Base-by-base conservation (phyloP, 2,888 invertebrate species). In the Drosophila ustulata region DNA sequence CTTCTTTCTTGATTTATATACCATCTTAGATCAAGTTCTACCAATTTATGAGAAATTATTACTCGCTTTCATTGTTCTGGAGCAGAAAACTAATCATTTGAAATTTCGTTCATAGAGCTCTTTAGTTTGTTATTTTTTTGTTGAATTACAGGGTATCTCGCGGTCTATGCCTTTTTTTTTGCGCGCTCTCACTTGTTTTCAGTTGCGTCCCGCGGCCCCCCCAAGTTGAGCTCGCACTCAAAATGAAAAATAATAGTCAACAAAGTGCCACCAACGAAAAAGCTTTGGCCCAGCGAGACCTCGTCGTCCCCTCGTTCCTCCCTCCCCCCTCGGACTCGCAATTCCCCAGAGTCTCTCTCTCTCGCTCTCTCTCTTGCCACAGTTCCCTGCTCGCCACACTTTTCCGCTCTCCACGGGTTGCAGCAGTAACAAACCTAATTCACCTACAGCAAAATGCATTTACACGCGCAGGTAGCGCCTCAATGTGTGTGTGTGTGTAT, bases 161-260 rank as follows among this genome's bases (percentile, higher is more conserved):
- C 6, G 23, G 34, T 50, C 34, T 30, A 32, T 1, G 8, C 13
- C 9, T 47, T 11, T 45, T 11, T 34, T 13, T 37, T 51, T 32
- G 37, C 4, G 11, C n/a, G 37, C 28, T 28, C 4, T 11, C 8
- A 26, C 26, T 13, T 9, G 13, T 18, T 9, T 82, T 71, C 72
- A 74, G 71, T 72, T 68, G 61, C 55, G 11, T 52, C 43, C 7
- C 37, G 45, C 49, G 37, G 37, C 37, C 37, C 61, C 23, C 45
- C 55, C 66, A 66, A 63, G 57, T 58, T 46, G 62, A 43, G 47
- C 39, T 49, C 46, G 46, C 53, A 39, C 66, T 32, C 49, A 37
- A 52, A 83, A 83, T 83, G 83, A 88, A 85, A 83, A 88, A 83
- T 83, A 88, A 83, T 88, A 85, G 86, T 82, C 82, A 85, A 88